phyloP scores from a whole-genome alignment of 1,140 invertebrate genomes.

The Pygmarrhopalites habei region DNA sequence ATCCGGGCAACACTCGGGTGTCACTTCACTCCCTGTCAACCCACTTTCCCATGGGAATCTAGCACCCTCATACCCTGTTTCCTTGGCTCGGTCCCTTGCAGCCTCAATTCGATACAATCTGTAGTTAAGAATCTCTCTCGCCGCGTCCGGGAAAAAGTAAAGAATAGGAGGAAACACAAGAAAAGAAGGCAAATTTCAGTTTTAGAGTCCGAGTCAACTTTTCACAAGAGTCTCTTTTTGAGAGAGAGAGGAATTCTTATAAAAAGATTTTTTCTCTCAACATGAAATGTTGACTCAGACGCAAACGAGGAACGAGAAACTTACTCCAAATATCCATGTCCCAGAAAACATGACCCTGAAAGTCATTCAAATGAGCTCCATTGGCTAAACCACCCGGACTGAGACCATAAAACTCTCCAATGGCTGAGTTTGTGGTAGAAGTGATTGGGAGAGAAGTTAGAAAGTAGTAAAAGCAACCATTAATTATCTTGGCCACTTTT shows the following conservation, averaged over 20 bases:
- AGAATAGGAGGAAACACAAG: conserved; percentile 44
- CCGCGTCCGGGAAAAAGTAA: conserved; percentile 43
- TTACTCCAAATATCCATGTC: conserved; percentile 51
- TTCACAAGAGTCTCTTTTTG: too few species aligned
- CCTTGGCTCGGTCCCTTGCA: conserved; percentile 43
- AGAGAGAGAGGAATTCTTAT: too few species aligned
- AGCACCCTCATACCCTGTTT: conserved; percentile 43
- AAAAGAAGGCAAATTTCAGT: too few species aligned
- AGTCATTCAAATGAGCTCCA: conserved; percentile 36
- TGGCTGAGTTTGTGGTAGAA: conserved; percentile 28
- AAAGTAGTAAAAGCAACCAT: conserved; percentile 45
- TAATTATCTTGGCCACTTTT: conserved; percentile 41
- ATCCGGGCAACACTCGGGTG: conserved; percentile 40
- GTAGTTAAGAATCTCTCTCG: conserved; percentile 39
- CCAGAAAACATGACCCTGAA: conserved; percentile 48
- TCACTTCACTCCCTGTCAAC: conserved; percentile 41
- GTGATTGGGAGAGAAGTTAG: conserved; percentile 44
- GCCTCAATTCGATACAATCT: conserved; percentile 41
- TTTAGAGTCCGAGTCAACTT: too few species aligned
- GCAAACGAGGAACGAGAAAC: too few species aligned
- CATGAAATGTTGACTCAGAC: too few species aligned
- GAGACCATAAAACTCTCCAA: conserved; percentile 39
- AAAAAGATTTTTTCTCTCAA: too few species aligned
- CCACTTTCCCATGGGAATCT: conserved; percentile 48
- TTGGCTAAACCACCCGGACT: conserved; percentile 40